Evolutionary conservation across 2,797 vertebrate species (phyloP), one percentile per base, ranked within the genome.

Genomic region (Thunnus albacares): DNA sequence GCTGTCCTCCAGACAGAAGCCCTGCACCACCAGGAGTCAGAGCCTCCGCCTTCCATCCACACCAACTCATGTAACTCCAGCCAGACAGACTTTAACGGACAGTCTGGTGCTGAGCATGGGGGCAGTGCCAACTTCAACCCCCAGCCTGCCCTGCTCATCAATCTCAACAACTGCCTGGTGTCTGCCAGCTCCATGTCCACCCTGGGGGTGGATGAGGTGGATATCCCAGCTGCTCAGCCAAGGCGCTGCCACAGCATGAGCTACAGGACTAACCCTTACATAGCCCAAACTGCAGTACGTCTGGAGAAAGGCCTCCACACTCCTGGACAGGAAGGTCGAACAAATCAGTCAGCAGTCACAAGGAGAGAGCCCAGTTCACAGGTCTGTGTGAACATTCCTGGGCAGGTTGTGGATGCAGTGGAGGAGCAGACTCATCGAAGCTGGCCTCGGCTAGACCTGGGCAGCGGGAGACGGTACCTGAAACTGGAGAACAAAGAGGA

Each of bases 371-470:
- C 86, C 1, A 45, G 84, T 58, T 90, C 93, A 0, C 92, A 95
- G 0, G 86, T 90, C 33, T 95, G 95, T 20, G 89, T 96, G 13
- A 95, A 94, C 56, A 79, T 93, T 51, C 86, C 92, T 0, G 94
- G 93, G 24, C 85, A 96, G 71, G 82, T 92, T 3, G 89, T 83
- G 2, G 94, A 94, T 43, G 89, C 90, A 0, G 71, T 87, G n/a
- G 95, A 95, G 78, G 96, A 96, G 64, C 94, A 94, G 59, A 96
- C 93, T 28, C 95, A 95, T 83, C 85, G 92, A 61, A 99, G 98
- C 91, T 98, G 97, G 98, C 97, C 98, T n/a, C 94, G 95, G 17
- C 87, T 98, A 12, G 96, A 98, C 80, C 94, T 96, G 3, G 80
- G 95, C 83, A 92, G 86, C 5, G 90, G 95, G 18, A 95, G 94